Evolutionary conservation across 2,888 invertebrate species (phyloP), one percentile per base, ranked within the genome.

Genomic region (Athrips mouffetella): DNA sequence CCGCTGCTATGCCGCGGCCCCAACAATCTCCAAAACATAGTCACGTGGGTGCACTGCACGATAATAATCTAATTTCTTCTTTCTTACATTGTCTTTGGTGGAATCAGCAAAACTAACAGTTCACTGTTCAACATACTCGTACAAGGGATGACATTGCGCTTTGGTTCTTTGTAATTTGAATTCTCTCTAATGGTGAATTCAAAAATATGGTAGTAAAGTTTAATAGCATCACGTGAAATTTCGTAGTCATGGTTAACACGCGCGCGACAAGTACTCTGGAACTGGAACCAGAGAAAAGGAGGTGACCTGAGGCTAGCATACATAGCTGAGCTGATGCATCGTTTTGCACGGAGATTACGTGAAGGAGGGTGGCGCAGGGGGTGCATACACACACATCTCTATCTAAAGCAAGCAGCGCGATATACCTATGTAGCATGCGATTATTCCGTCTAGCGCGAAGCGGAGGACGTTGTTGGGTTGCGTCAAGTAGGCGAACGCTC

Each of bases 361-460:
- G 42, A 44, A 30, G 37, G 49, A 47, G 49, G 49, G 42, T 35
- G 54, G 50, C 52, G 52, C 50, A 50, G 54, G 65, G 62, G 54
- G 53, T 45, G 52, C 50, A n/a, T 51, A 55, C 52, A 55, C 51
- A 51, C 47, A 58, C 54, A 55, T 52, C 50, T 54, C 50, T 53
- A 67, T 35, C n/a, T n/a, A n/a, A 62, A 59, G 60, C 62, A 60
- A 61, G 59, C 60, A 60, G 59, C 59, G 59, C 56, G 62, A 18
- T 37, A 37, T 37, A 35, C 16, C 50, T 53, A 50, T 45, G 54
- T 37, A 47, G 30, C 27, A 62, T 72, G 80, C 80, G 79, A 80
- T 82, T 83, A 80, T 81, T 79, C 82, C 77, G 84, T 85, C 84
- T 82, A 75, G 76, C 73, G 73, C 77, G 45, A 73, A 71, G 76